phyloP scores from a whole-genome alignment of 2,113 vertebrate species.

The Pheucticus melanocephalus region DNA sequence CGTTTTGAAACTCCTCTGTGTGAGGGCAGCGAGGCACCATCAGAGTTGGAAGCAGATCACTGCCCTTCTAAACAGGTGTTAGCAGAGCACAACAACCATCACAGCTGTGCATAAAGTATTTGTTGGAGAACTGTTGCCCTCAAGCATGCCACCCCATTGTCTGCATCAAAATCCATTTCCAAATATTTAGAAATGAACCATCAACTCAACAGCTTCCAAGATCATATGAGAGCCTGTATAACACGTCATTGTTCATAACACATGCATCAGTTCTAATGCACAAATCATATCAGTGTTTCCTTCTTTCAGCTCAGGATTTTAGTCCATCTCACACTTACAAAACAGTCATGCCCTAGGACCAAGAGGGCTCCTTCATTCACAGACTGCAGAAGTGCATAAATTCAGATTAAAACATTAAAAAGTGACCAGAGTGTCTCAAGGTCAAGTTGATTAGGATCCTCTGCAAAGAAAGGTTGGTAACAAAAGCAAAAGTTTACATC shows the following conservation, averaged over 20 bases:
- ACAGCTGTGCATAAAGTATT: neutral
- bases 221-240: neutral
- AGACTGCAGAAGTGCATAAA: neutral
- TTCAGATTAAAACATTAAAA: neutral
- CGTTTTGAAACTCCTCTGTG: neutral
- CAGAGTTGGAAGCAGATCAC: neutral
- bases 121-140: neutral
- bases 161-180: neutral
- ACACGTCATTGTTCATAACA: neutral
- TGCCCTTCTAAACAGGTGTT: neutral
- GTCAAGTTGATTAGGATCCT: neutral
- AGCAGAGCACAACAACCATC: neutral
- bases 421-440: neutral
- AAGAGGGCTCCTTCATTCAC: neutral
- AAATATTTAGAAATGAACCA: neutral
- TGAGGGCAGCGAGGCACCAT: neutral
- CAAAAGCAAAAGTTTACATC: neutral
- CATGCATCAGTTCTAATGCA: neutral
- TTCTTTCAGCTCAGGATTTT: neutral
- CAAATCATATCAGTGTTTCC: neutral
- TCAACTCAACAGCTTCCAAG: neutral
- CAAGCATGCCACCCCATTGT: neutral
- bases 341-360: neutral
- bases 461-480: neutral
- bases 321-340: fast-evolving